Percentiles rank a stretch among this genome's conserved stretches.
Conservation (phyloP, 2,797 vertebrate species). For the Labroides dimidiatus region DNA sequence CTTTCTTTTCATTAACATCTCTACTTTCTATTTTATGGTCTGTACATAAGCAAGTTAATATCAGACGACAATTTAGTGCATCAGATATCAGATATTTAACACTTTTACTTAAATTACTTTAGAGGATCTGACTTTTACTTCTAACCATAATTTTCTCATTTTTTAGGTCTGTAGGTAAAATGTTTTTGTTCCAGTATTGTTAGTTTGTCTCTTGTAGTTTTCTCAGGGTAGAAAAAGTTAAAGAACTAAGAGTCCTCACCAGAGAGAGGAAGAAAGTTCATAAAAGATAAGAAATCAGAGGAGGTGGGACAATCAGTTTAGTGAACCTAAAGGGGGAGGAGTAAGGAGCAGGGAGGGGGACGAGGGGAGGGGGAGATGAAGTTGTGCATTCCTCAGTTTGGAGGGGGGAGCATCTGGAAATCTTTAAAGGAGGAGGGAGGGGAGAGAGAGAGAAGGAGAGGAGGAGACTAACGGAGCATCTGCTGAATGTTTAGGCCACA, state of each 20-base stretch:
- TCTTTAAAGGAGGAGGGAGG: conserved; percentile 47
- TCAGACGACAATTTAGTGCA: too few relatives aligned
- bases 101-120: too few relatives aligned
- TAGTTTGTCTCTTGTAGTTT: too few relatives aligned
- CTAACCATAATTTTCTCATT: too few relatives aligned
- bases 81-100: too few relatives aligned
- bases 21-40: too few relatives aligned
- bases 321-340: neutral
- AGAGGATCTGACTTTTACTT: too few relatives aligned
- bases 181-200: too few relatives aligned
- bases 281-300: conserved; percentile 14
- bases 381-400: conserved; percentile 61
- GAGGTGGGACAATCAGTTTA: conserved; percentile 1
- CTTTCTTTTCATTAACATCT: too few relatives aligned
- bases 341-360: neutral
- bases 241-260: neutral
- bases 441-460: conserved; percentile 16
- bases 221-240: neutral
- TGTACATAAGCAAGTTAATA: too few relatives aligned
- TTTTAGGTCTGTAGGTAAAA: too few relatives aligned
- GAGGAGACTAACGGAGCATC: conserved; percentile 36
- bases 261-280: neutral
- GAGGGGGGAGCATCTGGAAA: conserved; percentile 66
- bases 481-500: conserved; percentile 34
- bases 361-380: neutral